These are phyloP conservation scores for Chelmon rostratus DNA, from an alignment of 2,797 vertebrate species.

Conservation along the genomic window DNA sequence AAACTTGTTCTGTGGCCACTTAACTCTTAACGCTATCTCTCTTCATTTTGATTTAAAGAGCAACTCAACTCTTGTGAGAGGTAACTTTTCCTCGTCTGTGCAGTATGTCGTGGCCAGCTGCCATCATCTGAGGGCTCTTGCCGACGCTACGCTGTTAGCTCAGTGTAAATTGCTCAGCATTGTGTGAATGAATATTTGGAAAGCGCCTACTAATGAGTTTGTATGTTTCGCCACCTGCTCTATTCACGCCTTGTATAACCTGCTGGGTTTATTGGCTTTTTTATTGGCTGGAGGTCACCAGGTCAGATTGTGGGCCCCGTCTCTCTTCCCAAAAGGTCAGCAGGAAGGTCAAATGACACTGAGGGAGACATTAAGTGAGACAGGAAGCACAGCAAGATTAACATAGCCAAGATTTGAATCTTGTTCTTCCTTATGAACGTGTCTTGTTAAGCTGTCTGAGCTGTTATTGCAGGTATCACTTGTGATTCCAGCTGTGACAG, in stretches of 20 bases:
- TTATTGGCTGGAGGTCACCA: slow-evolving; percentile 46
- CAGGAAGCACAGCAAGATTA: not conserved
- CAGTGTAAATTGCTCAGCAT: slow-evolving; percentile 66
- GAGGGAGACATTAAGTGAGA: slow-evolving; percentile 3
- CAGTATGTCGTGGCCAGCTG: slow-evolving; percentile 24
- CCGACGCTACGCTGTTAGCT: slow-evolving; percentile 59
- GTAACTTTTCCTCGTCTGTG: not conserved
- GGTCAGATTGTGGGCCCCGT: slow-evolving; percentile 48
- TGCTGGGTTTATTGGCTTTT: slow-evolving; percentile 68
- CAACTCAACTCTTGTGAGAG: not conserved
- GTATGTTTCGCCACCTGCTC: slow-evolving; percentile 70
- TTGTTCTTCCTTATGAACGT: slow-evolving; percentile 17
- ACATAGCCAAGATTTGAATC: slow-evolving; percentile 10
- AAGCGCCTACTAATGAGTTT: slow-evolving; percentile 60
- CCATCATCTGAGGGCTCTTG: slow-evolving; percentile 29
- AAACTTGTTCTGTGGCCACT: not conserved
- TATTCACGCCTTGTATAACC: slow-evolving; percentile 40
- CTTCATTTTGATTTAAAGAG: not conserved
- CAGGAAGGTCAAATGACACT: slow-evolving; percentile 37
- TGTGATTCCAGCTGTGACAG: slow-evolving; percentile 12
- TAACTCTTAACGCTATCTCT: not conserved
- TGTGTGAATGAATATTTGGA: slow-evolving; percentile 75
- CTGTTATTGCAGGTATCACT: slow-evolving; percentile 25
- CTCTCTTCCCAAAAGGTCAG: slow-evolving; percentile 49
- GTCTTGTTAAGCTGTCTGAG: slow-evolving; percentile 6